These are phyloP conservation scores for Gymnogyps californianus DNA, from an alignment of 2,113 vertebrate genomes.

Conservation along the genomic window DNA sequence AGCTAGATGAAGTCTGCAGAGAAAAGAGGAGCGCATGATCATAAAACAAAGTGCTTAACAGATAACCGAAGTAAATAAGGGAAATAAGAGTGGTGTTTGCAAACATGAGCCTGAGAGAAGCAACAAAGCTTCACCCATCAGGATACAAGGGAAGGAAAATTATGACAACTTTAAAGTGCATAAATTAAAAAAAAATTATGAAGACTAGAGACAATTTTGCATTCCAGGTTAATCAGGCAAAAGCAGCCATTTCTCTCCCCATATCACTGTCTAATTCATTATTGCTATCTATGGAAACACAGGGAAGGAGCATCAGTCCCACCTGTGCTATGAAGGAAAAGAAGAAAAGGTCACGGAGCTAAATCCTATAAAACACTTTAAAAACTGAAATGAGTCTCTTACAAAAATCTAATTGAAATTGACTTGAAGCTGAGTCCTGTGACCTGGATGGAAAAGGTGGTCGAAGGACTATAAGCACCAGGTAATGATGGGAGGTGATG, in stretches of 20 bases:
- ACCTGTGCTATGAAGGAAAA: not conserved
- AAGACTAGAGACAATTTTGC: not conserved
- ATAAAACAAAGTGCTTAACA: not conserved
- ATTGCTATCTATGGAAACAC: not conserved
- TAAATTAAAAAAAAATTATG: not conserved
- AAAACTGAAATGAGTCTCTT: not conserved
- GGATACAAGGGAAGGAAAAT: not conserved
- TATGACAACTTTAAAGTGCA: not conserved
- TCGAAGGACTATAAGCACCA: not conserved
- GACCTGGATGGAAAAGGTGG: not conserved
- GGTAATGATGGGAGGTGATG: not conserved
- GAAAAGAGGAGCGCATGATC: not conserved
- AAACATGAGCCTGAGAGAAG: not conserved
- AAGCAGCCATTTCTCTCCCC: not conserved
- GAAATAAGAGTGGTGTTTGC: not conserved
- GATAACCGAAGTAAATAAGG: not conserved
- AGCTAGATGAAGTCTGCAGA: not conserved
- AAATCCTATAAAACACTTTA: not conserved
- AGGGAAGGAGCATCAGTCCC: not conserved
- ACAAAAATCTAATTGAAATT: constrained; percentile 24
- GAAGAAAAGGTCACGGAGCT: not conserved
- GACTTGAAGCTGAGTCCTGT: not conserved
- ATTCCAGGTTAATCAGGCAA: not conserved
- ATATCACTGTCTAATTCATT: not conserved
- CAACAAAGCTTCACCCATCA: not conserved